Conservation (phyloP, 2,888 invertebrate genomes). For the Venusia cambrica region DNA sequence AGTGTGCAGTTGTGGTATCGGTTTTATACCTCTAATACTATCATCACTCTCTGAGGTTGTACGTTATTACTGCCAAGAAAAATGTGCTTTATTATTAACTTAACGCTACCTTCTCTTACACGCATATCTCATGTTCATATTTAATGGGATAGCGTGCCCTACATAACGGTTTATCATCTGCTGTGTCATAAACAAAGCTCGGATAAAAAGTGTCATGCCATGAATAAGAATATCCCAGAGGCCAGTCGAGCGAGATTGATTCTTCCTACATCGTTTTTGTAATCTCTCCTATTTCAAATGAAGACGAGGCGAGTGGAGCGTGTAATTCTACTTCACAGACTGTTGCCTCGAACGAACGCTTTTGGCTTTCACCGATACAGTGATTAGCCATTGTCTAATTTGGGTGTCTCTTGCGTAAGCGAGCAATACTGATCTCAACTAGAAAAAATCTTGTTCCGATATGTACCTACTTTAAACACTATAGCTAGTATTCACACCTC, state of each 20-base stretch:
- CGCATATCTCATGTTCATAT: too few relatives aligned
- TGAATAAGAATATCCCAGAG: conserved; percentile 15
- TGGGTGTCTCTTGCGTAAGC: conserved; percentile 17
- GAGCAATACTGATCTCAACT: conserved; percentile 6
- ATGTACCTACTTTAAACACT: conserved; percentile 4
- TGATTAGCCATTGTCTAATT: conserved; percentile 25
- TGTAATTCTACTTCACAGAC: conserved; percentile 48
- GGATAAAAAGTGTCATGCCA: conserved; percentile 7
- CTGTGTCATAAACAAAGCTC: conserved; percentile 1
- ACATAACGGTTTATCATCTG: conserved; percentile 4
- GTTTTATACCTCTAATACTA: too few relatives aligned
- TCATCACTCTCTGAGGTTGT: too few relatives aligned
- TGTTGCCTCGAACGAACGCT: conserved; percentile 32
- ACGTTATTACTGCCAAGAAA: too few relatives aligned
- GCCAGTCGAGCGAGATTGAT: conserved; percentile 19
- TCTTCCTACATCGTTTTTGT: conserved; percentile 21
- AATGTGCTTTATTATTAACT: too few relatives aligned
- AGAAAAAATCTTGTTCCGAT: conserved; percentile 7
- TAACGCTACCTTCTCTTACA: not conserved
- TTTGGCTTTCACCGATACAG: conserved; percentile 34
- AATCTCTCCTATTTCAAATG: conserved; percentile 40
- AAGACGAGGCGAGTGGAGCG: conserved; percentile 43
- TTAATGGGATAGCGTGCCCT: too few relatives aligned
- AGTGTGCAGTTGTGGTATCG: too few relatives aligned
- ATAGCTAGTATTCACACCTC: too few relatives aligned